Conservation (phyloP, 2,113 vertebrate genomes). For the Hydrochoerus hydrochaeris region DNA sequence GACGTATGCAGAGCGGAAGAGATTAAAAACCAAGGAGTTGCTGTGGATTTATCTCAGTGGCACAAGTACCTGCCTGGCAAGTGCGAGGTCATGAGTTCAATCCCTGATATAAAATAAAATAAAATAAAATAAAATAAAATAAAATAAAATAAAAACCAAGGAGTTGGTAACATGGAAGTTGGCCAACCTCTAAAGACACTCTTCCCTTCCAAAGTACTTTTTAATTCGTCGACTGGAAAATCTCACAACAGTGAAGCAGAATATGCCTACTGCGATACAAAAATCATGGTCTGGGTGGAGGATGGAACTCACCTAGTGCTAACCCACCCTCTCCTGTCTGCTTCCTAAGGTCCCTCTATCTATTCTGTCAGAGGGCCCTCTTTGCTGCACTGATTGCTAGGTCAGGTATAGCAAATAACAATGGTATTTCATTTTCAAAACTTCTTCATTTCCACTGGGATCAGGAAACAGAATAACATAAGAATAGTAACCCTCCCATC, state of each 20-base stretch:
- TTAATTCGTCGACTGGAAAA: conserved; percentile 12
- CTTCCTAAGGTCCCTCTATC: background rate
- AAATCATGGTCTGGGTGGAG: background rate
- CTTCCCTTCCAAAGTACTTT: background rate
- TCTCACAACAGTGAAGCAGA: background rate
- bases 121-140: no score
- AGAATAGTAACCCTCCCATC: background rate
- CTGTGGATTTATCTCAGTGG: no score
- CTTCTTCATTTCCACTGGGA: conserved; percentile 1
- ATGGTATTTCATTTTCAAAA: conserved; percentile 42
- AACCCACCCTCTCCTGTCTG: background rate
- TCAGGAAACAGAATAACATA: background rate
- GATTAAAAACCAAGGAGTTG: background rate
- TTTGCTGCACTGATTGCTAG: background rate
- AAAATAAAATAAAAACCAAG: background rate
- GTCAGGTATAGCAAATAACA: background rate
- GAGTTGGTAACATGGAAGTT: background rate
- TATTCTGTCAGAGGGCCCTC: background rate
- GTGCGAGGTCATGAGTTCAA: no score
- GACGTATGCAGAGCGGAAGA: background rate
- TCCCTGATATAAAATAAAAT: no score
- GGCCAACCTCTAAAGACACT: background rate
- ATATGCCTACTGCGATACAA: background rate
- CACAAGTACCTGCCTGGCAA: no score
- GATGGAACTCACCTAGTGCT: background rate